Base-by-base conservation (phyloP, 2,797 vertebrate genomes). In the Gymnopithys bicolor region DNA sequence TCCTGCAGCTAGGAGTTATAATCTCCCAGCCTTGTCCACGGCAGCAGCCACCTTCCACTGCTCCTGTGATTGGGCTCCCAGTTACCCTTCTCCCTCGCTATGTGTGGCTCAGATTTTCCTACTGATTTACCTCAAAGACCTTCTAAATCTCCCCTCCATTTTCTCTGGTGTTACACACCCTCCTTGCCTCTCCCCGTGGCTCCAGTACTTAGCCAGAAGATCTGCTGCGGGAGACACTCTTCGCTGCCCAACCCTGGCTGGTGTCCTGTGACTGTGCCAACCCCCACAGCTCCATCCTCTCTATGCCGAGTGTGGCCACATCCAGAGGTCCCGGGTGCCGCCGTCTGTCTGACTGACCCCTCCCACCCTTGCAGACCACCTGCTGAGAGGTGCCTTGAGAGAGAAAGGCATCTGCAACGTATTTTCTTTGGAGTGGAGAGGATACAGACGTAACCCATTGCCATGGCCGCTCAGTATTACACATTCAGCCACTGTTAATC, bases 281-380 rank as follows among this genome's bases (percentile, higher is more conserved):
- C 35, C 35, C 24, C 10, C 45, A 2, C 1, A 22, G 58, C 39
- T 46, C 39, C 48, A 4, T 18, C 6, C 28, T 19, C 10, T 45
- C 21, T 30, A n/a, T 23, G 7, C 41, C 8, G 22, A 64, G 30
- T 1, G 1, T 7, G 1, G 76, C 27, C 5, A 3, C 7, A 0
- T 1, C 5, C 19, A 16, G 53, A 62, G 30, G 41, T 43, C 41
- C 41, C 17, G 7, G 41, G 16, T 43, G 41, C 41, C 7, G 17
- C 41, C 4, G 17, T 19, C 45, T 30, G 45, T 22, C 43, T 5
- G 22, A 55, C 21, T 19, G 6, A 23, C 12, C 15, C 12, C 13
- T 22, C 9, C 13, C 3, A 9, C 8, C 23, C 21, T 35, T 24
- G 35, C 37, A 11, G 12, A 28, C 24, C 32, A 39, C 39, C 32